These are phyloP conservation scores for Marmota flaviventris DNA, from an alignment of 2,113 vertebrate genomes.

Conservation along the genomic window DNA sequence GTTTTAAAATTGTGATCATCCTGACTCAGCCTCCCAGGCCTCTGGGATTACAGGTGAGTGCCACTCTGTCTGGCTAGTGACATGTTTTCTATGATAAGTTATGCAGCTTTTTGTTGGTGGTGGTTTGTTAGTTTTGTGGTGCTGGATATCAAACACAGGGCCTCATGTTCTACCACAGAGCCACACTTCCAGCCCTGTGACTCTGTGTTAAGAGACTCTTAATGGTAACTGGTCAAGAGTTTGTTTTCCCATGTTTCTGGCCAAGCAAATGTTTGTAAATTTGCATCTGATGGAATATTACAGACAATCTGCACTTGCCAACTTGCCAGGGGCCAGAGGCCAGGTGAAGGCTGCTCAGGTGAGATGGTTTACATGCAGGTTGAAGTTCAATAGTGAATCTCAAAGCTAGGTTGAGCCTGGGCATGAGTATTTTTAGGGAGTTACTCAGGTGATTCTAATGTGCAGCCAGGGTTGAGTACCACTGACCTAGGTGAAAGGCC, in stretches of 20 bases:
- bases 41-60: too few species aligned
- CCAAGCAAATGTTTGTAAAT: not conserved
- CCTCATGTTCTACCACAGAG: not conserved
- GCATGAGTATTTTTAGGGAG: not conserved
- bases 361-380: not conserved
- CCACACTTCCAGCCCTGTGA: not conserved
- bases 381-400: not conserved
- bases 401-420: not conserved
- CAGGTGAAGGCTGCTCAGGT: not conserved
- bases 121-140: not conserved
- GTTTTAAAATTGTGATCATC: too few species aligned
- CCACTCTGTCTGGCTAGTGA: not conserved
- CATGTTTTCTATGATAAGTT: not conserved
- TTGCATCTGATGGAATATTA: not conserved
- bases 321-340: not conserved
- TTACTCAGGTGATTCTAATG: not conserved
- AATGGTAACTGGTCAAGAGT: not conserved
- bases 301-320: not conserved
- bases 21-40: too few species aligned
- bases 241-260: not conserved
- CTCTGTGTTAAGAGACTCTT: not conserved
- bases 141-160: not conserved
- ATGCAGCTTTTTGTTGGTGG: not conserved
- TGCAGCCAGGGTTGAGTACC: not conserved
- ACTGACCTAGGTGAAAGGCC: not conserved